phyloP scores from a whole-genome alignment of 1,140 invertebrate genomes.

The Antheraea mylitta region DNA sequence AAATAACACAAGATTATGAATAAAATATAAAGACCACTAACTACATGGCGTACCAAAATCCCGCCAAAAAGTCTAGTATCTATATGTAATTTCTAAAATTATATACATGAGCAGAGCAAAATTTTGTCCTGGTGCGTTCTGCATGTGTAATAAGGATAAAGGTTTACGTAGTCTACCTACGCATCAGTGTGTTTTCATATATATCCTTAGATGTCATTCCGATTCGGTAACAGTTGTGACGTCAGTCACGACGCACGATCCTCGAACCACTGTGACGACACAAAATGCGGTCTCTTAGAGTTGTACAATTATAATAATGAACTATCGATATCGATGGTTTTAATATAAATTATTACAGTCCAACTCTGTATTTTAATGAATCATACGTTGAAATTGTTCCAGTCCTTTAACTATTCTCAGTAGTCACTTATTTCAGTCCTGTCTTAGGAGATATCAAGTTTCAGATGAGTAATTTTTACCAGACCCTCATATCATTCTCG shows the following conservation, averaged over 20 bases:
- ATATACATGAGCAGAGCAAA: background rate
- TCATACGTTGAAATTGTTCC: background rate
- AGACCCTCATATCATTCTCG: background rate
- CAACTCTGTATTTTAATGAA: background rate
- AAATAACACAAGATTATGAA: too few species aligned
- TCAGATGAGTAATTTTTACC: slow-evolving; percentile 10
- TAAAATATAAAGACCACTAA: too few species aligned
- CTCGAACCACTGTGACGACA: slow-evolving; percentile 18
- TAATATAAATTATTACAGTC: background rate
- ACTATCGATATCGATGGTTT: slow-evolving; percentile 29
- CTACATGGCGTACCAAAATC: too few species aligned
- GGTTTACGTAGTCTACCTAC: slow-evolving; percentile 12
- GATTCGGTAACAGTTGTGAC: slow-evolving; percentile 30
- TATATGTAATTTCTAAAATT: background rate
- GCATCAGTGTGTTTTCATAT: slow-evolving; percentile 14
- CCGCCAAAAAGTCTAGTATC: too few species aligned
- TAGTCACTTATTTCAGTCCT: slow-evolving; percentile 1
- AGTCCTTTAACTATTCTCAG: background rate
- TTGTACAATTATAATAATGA: slow-evolving; percentile 14
- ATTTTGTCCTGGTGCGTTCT: background rate
- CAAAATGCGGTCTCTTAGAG: slow-evolving; percentile 24
- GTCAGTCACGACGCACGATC: slow-evolving; percentile 25
- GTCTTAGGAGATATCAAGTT: slow-evolving; percentile 2
- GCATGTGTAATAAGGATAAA: background rate
- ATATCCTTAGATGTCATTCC: slow-evolving; percentile 38